These are phyloP conservation scores for Arctopsyche grandis DNA, from an alignment of 1,140 invertebrate genomes.

Conservation along the genomic window DNA sequence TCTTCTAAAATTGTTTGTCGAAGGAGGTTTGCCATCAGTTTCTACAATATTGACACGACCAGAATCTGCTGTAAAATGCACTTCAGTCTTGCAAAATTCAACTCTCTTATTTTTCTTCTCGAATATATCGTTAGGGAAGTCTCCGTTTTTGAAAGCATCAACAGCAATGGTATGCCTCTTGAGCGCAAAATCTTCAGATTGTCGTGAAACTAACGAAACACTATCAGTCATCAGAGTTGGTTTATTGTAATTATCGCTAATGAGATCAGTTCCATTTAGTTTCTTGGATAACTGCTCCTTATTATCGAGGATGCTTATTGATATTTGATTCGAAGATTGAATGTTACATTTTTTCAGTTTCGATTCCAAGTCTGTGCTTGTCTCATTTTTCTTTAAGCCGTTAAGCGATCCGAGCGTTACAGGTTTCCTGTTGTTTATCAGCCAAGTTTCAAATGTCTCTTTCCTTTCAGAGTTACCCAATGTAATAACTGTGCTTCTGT, in stretches of 20 bases:
- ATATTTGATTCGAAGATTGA: constrained; percentile 26
- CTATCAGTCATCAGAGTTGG: constrained; percentile 8
- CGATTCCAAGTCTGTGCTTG: neutral
- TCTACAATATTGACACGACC: constrained; percentile 87
- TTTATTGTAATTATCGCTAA: neutral
- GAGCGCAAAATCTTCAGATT: constrained; percentile 48
- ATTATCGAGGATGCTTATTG: constrained; percentile 24
- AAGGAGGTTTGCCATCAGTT: constrained; percentile 84
- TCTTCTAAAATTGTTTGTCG: constrained; percentile 80
- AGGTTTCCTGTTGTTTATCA: constrained; percentile 59
- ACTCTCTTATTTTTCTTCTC: constrained; percentile 76
- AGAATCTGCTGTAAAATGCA: constrained; percentile 85
- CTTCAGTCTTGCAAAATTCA: constrained; percentile 86
- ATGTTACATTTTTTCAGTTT: neutral
- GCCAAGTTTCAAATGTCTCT: constrained; percentile 61
- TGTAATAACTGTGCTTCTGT: constrained; percentile 37
- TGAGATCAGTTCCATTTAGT: neutral
- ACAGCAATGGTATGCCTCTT: constrained; percentile 71
- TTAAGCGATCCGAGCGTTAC: constrained; percentile 53
- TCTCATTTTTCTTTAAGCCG: constrained; percentile 54
- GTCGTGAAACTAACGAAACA: neutral
- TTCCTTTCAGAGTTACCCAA: constrained; percentile 52
- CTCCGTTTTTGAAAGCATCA: constrained; percentile 65
- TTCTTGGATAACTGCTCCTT: neutral
- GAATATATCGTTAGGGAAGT: constrained; percentile 54